phyloP scores from a whole-genome alignment of 2,113 vertebrate genomes.

The Donacobius atricapilla region DNA sequence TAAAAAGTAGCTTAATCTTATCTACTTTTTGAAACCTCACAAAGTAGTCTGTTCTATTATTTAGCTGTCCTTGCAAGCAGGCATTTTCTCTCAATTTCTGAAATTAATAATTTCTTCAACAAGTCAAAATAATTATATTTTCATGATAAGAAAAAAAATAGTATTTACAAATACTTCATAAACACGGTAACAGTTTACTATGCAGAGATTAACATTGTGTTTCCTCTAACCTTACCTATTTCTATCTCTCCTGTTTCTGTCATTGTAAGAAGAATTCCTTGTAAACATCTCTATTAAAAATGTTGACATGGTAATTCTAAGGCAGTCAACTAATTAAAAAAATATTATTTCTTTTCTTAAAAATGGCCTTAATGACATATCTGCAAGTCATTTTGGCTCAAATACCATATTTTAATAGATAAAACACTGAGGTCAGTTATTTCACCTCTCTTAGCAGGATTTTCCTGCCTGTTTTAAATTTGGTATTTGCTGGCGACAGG shows the following conservation, averaged over 20 bases:
- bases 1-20: neutral
- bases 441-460: neutral
- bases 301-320: neutral
- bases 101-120: neutral
- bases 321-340: neutral
- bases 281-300: neutral
- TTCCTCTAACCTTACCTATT: neutral
- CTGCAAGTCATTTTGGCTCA: neutral
- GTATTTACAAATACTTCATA: neutral
- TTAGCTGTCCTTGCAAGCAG: neutral
- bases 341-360: neutral
- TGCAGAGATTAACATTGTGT: neutral
- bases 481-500: neutral
- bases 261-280: neutral
- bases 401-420: neutral
- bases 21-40: neutral
- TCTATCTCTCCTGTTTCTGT: neutral
- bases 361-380: neutral
- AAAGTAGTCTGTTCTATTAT: neutral
- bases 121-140: neutral
- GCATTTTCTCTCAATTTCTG: rapidly evolving
- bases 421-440: neutral
- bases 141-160: neutral
- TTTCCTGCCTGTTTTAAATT: neutral
- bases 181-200: neutral